Base-by-base conservation (phyloP, 2,888 invertebrate species). In the Platycheirus albimanus region DNA sequence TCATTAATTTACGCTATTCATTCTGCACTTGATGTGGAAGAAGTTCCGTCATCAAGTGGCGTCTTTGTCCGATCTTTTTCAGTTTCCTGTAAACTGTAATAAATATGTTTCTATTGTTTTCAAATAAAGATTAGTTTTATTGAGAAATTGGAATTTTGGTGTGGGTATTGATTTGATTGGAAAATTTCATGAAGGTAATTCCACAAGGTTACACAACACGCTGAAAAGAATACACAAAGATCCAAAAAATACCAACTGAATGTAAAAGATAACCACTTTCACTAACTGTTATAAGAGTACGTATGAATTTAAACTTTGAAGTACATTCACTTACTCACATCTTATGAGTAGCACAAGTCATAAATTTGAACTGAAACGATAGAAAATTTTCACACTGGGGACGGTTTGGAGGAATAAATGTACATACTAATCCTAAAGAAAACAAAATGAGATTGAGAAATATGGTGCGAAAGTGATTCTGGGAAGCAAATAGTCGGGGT, bases 31-130 rank as follows among this genome's bases (percentile, higher is more conserved):
- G 43, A 54, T 41, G 10, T 56, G 20, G 41, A 20, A 28, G 24
- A 24, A 56, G 64, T 64, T 54, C 54, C 54, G 64, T 28, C 45
- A 52, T 43, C 15, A 47, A 64, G 52, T 64, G 47, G 41, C 41
- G 52, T 17, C 10, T 45, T 1, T 45, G 15, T 19, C 8, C 15
- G 10, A 28, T 17, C 38, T n/a, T n/a, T n/a, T n/a, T n/a, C n/a
- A 20, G 24, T 52, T 67, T 52, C 41, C 67, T 52, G 52, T 43
- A 67, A 52, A 5, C 3, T 24, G 24, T 24, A 24, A 24, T 24
- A 24, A 4, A 24, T 24, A 5, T 24, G 5, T 24, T 24, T 24
- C 5, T 24, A 5, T 56, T 30, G 20, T 11, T 13, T 41, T 33
- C 3, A 30, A 20, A 19, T 13, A 36, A 15, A 20, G 24, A 5